Conservation (phyloP, 64 coral and sea anemone species). For the Anthopleura sola region DNA sequence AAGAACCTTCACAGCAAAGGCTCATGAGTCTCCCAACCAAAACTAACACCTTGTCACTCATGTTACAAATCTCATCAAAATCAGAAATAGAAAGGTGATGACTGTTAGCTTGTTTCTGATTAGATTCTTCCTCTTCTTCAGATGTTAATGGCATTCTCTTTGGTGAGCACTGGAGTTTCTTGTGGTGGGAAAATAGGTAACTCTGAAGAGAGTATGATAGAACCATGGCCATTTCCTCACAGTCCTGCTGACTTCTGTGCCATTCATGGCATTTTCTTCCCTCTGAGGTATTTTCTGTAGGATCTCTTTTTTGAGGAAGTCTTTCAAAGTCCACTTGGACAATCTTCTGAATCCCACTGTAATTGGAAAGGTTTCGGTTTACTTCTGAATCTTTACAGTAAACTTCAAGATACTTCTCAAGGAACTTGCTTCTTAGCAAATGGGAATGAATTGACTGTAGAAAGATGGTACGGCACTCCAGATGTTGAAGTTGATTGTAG, state of each 20-base stretch:
- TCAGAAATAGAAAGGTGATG: slow-evolving; percentile 5
- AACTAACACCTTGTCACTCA: slow-evolving; percentile 11
- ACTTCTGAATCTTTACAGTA: neutral
- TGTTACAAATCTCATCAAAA: slow-evolving; percentile 5
- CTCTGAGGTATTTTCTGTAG: neutral
- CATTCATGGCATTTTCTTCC: neutral
- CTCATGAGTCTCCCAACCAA: neutral
- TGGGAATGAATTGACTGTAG: slow-evolving; percentile 19
- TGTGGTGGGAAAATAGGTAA: slow-evolving; percentile 20
- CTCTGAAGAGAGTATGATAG: slow-evolving; percentile 12
- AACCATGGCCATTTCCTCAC: neutral
- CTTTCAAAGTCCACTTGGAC: neutral
- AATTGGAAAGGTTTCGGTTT: neutral
- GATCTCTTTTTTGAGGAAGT: neutral
- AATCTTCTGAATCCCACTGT: neutral
- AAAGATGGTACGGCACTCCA: neutral
- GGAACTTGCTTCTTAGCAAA: slow-evolving; percentile 15
- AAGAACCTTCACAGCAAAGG: neutral
- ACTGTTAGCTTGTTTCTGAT: neutral
- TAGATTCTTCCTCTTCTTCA: neutral
- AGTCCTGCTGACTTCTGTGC: neutral
- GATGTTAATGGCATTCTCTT: neutral
- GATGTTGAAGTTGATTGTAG: neutral
- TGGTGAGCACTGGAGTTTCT: slow-evolving; percentile 14
- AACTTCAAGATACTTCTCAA: neutral